Conservation (phyloP, 1,140 invertebrate species). For the Drosophila ananassae region DNA sequence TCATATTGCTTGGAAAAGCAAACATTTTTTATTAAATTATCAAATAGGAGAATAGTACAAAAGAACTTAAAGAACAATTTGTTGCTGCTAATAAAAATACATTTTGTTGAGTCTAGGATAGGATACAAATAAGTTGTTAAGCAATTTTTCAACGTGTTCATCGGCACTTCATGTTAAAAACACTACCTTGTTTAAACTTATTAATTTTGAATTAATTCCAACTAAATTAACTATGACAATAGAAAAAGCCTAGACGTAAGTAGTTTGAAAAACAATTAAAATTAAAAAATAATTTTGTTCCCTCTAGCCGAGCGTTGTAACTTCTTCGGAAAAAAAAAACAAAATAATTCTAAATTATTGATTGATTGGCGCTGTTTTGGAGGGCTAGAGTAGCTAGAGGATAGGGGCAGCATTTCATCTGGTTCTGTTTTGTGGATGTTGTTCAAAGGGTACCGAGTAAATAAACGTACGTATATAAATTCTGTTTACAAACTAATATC, state of each 20-base stretch:
- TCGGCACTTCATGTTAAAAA: slow-evolving; percentile 34
- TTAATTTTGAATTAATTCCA: neutral
- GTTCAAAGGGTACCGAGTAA: slow-evolving; percentile 59
- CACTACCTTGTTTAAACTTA: slow-evolving; percentile 22
- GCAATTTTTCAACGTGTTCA: slow-evolving; percentile 41
- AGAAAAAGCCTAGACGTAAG: slow-evolving; percentile 14
- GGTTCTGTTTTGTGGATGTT: slow-evolving; percentile 33
- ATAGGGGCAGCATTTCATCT: slow-evolving; percentile 11
- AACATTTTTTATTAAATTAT: slow-evolving; percentile 58
- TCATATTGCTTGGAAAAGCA: neutral
- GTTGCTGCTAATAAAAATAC: slow-evolving; percentile 33
- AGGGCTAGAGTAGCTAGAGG: neutral
- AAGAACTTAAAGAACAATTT: slow-evolving; percentile 65
- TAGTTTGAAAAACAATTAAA: neutral
- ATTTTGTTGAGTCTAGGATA: slow-evolving; percentile 30
- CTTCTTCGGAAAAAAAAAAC: slow-evolving; percentile 8
- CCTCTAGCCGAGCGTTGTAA: neutral
- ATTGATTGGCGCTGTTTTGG: neutral
- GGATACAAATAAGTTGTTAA: slow-evolving; percentile 11
- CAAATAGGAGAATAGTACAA: slow-evolving; percentile 57
- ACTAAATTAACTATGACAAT: slow-evolving; percentile 25
- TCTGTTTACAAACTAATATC: slow-evolving; percentile 91
- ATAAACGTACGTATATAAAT: slow-evolving; percentile 75
- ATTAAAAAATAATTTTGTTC: no score
- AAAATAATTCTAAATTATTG: slow-evolving; percentile 15